phyloP scores from a whole-genome alignment of 2,888 invertebrate species.

The Neuroscelio doddi region DNA sequence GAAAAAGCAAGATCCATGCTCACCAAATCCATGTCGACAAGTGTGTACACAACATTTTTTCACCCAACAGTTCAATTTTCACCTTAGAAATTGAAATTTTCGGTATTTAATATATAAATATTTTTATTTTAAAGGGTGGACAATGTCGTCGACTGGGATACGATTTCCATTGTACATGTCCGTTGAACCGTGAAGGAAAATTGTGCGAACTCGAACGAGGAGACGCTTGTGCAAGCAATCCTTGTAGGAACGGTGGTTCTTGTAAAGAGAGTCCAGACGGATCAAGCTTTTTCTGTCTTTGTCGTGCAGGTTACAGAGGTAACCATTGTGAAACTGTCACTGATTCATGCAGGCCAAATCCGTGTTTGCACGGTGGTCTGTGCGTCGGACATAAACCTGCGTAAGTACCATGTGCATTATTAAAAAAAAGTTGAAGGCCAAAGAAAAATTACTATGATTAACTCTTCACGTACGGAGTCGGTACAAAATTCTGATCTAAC shows the following conservation, averaged over 20 bases:
- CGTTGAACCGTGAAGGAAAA: constrained; percentile 84
- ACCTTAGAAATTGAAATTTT: background rate
- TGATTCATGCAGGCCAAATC: constrained; percentile 93
- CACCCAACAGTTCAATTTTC: too few relatives aligned
- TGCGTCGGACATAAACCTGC: constrained; percentile 81
- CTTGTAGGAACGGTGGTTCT: constrained; percentile 93
- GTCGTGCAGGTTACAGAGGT: constrained; percentile 92
- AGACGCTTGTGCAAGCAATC: constrained; percentile 88
- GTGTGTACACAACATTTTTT: constrained; percentile 45
- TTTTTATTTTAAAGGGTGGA: constrained; percentile 83
- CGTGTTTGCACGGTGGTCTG: constrained; percentile 91
- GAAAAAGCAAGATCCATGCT: constrained; percentile 91
- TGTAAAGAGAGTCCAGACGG: constrained; percentile 91
- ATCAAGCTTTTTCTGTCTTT: constrained; percentile 92
- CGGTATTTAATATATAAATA: background rate
- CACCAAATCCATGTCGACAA: constrained; percentile 87
- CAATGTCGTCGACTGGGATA: constrained; percentile 88
- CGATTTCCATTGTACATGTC: constrained; percentile 89
- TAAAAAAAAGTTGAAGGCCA: background rate
- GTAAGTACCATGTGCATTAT: constrained; percentile 4
- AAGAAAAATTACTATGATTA: background rate
- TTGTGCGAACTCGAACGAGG: constrained; percentile 88
- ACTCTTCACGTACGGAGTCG: too few relatives aligned
- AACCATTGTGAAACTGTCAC: constrained; percentile 91
- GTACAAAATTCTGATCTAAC: too few relatives aligned